Evolutionary conservation across 2,113 vertebrate genomes (phyloP).

Genomic region (Dryoscopus gambensis): DNA sequence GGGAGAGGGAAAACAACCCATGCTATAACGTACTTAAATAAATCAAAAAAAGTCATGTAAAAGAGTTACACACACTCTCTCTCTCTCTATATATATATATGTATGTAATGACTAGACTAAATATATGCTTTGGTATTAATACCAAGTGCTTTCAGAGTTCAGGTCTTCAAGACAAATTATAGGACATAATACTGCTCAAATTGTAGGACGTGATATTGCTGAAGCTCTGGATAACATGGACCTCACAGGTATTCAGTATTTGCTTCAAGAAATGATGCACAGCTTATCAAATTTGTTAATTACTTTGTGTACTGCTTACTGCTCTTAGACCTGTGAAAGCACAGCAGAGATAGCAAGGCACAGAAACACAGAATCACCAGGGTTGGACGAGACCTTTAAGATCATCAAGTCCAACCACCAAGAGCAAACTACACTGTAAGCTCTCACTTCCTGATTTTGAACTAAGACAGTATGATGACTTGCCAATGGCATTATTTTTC

Average conservation of each 20-base stretch:
- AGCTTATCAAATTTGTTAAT: background rate
- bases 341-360: background rate
- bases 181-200: background rate
- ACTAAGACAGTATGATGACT: background rate
- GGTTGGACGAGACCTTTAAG: background rate
- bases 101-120: background rate
- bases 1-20: background rate
- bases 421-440: too few relatives aligned
- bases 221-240: background rate
- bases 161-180: background rate
- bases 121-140: background rate
- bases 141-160: background rate
- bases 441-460: background rate
- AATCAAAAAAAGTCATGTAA: background rate
- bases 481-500: background rate
- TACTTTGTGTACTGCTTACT: background rate
- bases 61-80: background rate
- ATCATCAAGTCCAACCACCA: background rate
- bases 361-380: background rate
- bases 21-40: background rate
- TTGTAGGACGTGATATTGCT: background rate
- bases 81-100: too few relatives aligned
- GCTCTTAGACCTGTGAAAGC: background rate
- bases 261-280: background rate
- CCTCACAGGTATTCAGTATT: background rate